Conservation (phyloP, 2,797 vertebrate species). For the Macropus fuliginosus region DNA sequence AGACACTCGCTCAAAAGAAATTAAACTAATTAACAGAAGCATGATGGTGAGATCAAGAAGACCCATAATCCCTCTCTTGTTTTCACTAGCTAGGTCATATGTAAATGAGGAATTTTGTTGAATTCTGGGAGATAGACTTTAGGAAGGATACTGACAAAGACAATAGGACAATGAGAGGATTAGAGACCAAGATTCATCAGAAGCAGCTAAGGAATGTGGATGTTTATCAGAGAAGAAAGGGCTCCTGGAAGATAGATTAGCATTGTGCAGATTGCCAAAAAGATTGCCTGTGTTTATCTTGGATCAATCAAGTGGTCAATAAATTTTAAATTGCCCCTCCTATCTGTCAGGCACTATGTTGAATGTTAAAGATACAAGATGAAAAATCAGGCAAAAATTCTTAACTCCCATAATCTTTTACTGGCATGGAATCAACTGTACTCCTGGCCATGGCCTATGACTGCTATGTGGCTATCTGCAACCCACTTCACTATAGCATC, state of each 20-base stretch:
- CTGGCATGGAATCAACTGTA: conserved; percentile 79
- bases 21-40: background rate
- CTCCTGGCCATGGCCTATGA: conserved; percentile 89
- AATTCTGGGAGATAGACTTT: background rate
- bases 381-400: too few relatives aligned
- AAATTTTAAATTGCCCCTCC: too few relatives aligned
- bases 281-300: too few relatives aligned
- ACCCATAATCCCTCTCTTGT: background rate
- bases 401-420: conserved; percentile 21
- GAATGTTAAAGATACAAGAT: too few relatives aligned
- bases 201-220: background rate
- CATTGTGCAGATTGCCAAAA: background rate
- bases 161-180: background rate
- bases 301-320: too few relatives aligned
- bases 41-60: background rate
- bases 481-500: conserved; percentile 84
- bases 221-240: background rate
- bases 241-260: background rate
- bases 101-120: background rate
- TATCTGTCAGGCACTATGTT: too few relatives aligned
- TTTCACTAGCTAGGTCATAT: background rate
- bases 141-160: background rate
- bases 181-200: background rate
- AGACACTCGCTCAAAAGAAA: background rate
- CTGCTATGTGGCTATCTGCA: conserved; percentile 88